Evolutionary conservation across 37 sponge, comb jelly and placozoan genomes (phyloP).

Genomic region (Agelas oroides): DNA sequence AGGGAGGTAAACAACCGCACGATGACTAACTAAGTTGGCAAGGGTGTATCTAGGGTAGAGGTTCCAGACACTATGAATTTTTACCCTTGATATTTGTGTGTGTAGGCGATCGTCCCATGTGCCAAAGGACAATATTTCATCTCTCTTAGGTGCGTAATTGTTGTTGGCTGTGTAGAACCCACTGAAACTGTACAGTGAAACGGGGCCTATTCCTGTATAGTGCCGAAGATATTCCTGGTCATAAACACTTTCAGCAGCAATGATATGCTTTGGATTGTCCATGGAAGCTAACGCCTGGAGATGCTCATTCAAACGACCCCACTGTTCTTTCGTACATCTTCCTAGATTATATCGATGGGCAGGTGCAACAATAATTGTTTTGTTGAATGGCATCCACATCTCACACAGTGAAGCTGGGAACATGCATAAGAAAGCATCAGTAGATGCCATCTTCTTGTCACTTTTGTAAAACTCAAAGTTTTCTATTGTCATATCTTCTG

Average conservation of each 20-base stretch:
- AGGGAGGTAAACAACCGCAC: conserved; percentile 50
- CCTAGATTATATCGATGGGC: conserved; percentile 58
- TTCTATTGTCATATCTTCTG: conserved; percentile 18
- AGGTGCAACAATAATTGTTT: conserved; percentile 30
- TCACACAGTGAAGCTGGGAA: conserved; percentile 49
- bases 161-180: conserved; percentile 25
- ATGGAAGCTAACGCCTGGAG: conserved; percentile 16
- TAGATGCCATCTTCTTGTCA: conserved; percentile 12
- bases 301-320: conserved; percentile 43
- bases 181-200: conserved; percentile 29
- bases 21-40: conserved; percentile 32
- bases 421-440: conserved; percentile 38
- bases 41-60: conserved; percentile 20
- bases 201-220: conserved; percentile 42
- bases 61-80: neutral
- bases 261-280: no score
- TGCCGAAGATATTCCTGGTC: conserved; percentile 53
- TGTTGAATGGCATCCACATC: conserved; percentile 70
- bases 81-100: no score
- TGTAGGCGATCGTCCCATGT: neutral
- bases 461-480: conserved; percentile 54
- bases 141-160: conserved; percentile 25
- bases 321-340: conserved; percentile 26
- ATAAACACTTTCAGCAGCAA: conserved; percentile 36
- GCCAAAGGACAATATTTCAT: conserved; percentile 14